Evolutionary conservation across 2,113 vertebrate genomes (phyloP), one percentile per base, ranked within the genome.

Genomic region (Rhabdornis inornatus): DNA sequence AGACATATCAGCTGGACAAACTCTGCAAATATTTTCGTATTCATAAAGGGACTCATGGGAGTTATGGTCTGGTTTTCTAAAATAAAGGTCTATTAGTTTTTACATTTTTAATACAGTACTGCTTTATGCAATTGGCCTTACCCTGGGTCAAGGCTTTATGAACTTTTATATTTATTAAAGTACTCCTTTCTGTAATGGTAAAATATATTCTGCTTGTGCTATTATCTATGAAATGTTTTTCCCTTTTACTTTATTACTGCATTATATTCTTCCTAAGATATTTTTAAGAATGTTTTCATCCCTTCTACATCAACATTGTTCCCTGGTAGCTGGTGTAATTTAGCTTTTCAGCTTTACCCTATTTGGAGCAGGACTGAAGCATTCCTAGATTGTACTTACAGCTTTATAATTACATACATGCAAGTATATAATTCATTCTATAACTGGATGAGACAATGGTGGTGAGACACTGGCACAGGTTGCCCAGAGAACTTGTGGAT

Each of bases 371-470:
- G 40, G 60, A 53, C 17, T 74, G 24, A 10, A 76, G 9, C 24
- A 28, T 72, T 85, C 21, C 27, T 55, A 28, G 21, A 20, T 2
- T 37, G 20, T 35, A 81, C 7, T 81, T 6, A 17, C 6, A 42
- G 20, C 7, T 68, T 57, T 61, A 15, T 55, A 21, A 27, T 10
- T 53, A 1, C 7, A 4, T 27, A 8, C 10, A 13, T 49, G 1
- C 5, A 27, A 23, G 11, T 47, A 23, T 4, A 11, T 6, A n/a
- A 80, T 66, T 70, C 42, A 35, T 65, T 77, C 19, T 42, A 7
- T 39, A 71, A 25, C 2, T 25, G 1, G 33, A 7, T 57, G 52
- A 56, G 8, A n/a, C 0, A 0, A 8, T 40, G 18, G 12, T 72
- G 35, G 11, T 55, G 45, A 86, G 30, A 12, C 20, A 60, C 21